Conservation (phyloP, 2,797 vertebrate species). For the Naso thynnoides region DNA sequence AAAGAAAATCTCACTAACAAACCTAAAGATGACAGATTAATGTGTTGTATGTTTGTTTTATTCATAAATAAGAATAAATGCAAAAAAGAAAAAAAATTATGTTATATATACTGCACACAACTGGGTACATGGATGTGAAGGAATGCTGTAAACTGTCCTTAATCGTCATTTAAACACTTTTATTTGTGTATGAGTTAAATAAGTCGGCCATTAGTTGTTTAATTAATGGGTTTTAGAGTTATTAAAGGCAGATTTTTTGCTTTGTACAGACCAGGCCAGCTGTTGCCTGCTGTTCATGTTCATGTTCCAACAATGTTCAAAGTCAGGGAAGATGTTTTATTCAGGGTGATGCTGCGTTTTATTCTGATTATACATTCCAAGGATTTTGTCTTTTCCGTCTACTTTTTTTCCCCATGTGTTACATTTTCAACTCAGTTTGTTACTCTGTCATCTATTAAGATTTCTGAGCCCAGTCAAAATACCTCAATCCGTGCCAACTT, state of each 20-base stretch:
- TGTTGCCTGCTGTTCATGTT: too few species aligned
- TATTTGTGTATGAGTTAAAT: not conserved
- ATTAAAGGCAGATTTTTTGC: not conserved
- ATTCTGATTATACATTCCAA: not conserved
- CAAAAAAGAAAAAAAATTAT: not conserved
- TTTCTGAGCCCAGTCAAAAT: not conserved
- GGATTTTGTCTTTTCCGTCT: not conserved
- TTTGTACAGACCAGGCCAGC: not conserved
- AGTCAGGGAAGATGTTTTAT: too few species aligned
- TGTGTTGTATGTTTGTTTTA: not conserved
- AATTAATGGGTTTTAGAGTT: not conserved
- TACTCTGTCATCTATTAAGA: not conserved
- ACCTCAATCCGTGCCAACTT: constrained; percentile 15
- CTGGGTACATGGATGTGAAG: too few species aligned
- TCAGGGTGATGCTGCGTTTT: too few species aligned
- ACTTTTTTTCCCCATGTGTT: not conserved
- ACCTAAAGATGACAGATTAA: not conserved
- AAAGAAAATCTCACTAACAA: not conserved
- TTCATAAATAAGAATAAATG: not conserved
- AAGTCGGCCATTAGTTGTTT: too few species aligned
- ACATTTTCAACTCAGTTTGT: not conserved
- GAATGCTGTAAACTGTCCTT: not conserved
- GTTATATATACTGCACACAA: too few species aligned
- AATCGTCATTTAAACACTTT: not conserved
- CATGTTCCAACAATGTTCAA: too few species aligned